phyloP scores from a whole-genome alignment of 35 echinoderm and acorn worm genomes.

The Diadema setosum region DNA sequence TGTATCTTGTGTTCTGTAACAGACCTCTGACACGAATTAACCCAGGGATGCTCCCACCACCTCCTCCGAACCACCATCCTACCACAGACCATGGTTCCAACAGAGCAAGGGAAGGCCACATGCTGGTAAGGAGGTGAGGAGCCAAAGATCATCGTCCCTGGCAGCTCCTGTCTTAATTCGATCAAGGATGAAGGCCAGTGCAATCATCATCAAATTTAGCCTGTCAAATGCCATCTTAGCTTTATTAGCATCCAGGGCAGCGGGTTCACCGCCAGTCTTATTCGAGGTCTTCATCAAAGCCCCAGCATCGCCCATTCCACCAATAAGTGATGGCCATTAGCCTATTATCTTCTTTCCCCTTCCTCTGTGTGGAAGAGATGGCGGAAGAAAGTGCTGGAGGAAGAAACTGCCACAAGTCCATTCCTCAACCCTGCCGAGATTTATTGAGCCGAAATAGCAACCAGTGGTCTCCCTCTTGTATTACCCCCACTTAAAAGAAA shows the following conservation, averaged over 20 bases:
- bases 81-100: too few species aligned
- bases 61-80: too few species aligned
- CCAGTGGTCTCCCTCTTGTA: not conserved
- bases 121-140: too few species aligned
- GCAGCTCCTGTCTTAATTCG: constrained; percentile 1
- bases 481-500: not conserved
- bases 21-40: too few species aligned
- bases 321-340: constrained; percentile 14
- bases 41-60: too few species aligned
- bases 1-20: too few species aligned
- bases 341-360: constrained; percentile 23
- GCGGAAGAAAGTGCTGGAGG: not conserved
- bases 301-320: not conserved
- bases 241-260: constrained; percentile 9
- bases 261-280: not conserved
- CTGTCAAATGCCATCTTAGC: not conserved
- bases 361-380: not conserved
- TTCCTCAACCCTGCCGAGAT: not conserved
- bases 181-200: not conserved
- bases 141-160: constrained; percentile 1
- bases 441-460: not conserved
- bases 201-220: constrained; percentile 10
- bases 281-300: not conserved
- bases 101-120: too few species aligned
- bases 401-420: not conserved